These are phyloP conservation scores for Phymastichus coffea DNA, from an alignment of 1,140 invertebrate species.

Conservation along the genomic window DNA sequence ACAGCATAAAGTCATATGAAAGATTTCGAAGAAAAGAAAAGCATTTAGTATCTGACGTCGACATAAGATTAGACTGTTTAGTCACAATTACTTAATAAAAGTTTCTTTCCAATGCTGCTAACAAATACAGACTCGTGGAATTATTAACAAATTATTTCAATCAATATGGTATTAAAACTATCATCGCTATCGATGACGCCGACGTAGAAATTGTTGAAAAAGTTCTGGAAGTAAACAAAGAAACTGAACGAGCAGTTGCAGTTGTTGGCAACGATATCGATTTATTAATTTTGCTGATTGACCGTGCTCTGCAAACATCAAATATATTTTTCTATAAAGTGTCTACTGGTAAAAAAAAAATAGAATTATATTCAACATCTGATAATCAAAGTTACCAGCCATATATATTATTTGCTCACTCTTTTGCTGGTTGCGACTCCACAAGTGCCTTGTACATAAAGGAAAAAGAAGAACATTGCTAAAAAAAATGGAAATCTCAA, in stretches of 20 bases:
- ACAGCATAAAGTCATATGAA: slow-evolving; percentile 27
- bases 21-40: slow-evolving; percentile 13
- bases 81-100: slow-evolving; percentile 5
- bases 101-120: slow-evolving; percentile 19
- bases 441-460: too few relatives aligned
- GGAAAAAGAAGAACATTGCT: too few relatives aligned
- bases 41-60: slow-evolving; percentile 8
- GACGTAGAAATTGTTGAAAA: too few relatives aligned
- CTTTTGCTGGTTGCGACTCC: too few relatives aligned
- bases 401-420: too few relatives aligned
- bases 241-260: not conserved
- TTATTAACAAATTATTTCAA: not conserved
- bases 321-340: too few relatives aligned
- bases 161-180: not conserved
- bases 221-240: not conserved
- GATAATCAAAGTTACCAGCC: too few relatives aligned
- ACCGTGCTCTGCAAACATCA: too few relatives aligned
- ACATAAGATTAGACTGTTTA: slow-evolving; percentile 1
- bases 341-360: too few relatives aligned
- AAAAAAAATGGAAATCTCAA: too few relatives aligned
- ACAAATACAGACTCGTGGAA: slow-evolving; percentile 22
- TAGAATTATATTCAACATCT: too few relatives aligned
- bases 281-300: too few relatives aligned
- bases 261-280: slow-evolving; percentile 26
- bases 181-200: slow-evolving; percentile 14